Percentiles rank a stretch among this genome's conserved stretches.
These are phyloP conservation scores for Hemibagrus wyckioides DNA, from an alignment of 2,113 vertebrate species.

Conservation along the genomic window DNA sequence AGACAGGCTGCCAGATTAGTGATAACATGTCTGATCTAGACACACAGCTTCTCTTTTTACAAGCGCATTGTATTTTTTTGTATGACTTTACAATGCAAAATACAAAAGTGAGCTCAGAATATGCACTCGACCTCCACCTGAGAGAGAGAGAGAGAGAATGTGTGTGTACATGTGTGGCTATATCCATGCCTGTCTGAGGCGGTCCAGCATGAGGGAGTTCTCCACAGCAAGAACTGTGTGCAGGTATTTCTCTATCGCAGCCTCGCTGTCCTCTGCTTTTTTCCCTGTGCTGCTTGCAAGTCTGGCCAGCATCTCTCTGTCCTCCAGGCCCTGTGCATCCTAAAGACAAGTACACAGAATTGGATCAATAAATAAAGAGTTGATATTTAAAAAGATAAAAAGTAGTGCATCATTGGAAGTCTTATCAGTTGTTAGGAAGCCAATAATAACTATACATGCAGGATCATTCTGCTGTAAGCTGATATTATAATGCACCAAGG, in stretches of 20 bases:
- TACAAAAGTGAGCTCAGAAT: background rate
- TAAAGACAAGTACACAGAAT: conserved; percentile 50
- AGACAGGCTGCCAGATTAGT: background rate
- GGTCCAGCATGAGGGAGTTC: conserved; percentile 92
- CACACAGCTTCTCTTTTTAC: background rate
- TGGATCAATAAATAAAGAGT: background rate
- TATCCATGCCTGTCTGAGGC: conserved; percentile 87
- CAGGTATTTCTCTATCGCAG: conserved; percentile 92
- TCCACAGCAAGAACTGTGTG: conserved; percentile 92
- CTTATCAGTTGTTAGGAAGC: background rate
- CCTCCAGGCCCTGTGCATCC: conserved; percentile 90
- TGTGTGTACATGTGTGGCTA: background rate
- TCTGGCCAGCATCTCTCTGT: conserved; percentile 87
- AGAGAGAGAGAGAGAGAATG: background rate
- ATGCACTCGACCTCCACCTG: too few relatives aligned
- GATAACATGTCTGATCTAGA: background rate
- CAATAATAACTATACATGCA: background rate
- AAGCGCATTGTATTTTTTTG: background rate
- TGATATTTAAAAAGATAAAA: background rate
- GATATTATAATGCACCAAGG: background rate
- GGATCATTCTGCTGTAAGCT: background rate
- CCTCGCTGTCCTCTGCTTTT: conserved; percentile 84
- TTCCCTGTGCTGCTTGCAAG: conserved; percentile 86
- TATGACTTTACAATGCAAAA: background rate
- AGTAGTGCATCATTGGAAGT: background rate